Conservation (phyloP, 2,113 vertebrate genomes). For the Mobula hypostoma region DNA sequence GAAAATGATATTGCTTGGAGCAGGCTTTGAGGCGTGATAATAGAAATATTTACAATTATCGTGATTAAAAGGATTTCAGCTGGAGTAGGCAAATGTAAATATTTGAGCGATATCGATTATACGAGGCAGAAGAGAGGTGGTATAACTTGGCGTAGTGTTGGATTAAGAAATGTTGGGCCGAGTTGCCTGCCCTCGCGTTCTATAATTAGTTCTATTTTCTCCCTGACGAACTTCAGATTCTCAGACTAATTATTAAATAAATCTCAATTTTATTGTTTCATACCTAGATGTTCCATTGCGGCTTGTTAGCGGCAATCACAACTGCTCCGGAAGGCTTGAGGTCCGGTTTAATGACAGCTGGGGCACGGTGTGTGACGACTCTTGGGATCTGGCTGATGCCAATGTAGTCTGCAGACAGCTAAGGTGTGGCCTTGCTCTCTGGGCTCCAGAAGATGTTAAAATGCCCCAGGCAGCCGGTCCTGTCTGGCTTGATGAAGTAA, state of each 20-base stretch:
- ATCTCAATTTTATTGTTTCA: neutral
- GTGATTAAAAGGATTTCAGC: too few relatives aligned
- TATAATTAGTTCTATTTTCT: too few relatives aligned
- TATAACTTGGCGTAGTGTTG: too few relatives aligned
- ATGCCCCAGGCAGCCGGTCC: neutral
- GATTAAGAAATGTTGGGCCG: too few relatives aligned
- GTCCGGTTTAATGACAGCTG: slow-evolving; percentile 46
- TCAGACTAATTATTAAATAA: neutral
- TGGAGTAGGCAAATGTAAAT: too few relatives aligned
- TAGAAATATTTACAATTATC: too few relatives aligned
- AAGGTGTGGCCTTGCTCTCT: neutral
- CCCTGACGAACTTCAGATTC: too few relatives aligned
- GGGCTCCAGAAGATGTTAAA: neutral
- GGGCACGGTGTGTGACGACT: neutral
- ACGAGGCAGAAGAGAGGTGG: too few relatives aligned
- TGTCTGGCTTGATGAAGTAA: neutral
- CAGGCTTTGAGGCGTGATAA: too few relatives aligned
- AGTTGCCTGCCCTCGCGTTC: too few relatives aligned
- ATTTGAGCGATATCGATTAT: too few relatives aligned
- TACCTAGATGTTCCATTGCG: neutral
- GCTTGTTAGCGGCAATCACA: neutral
- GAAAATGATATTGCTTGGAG: too few relatives aligned
- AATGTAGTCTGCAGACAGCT: slow-evolving; percentile 9
- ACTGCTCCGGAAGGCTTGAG: slow-evolving; percentile 58
- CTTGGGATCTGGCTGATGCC: neutral